Base-by-base conservation (phyloP, 2,797 vertebrate species). In the Heterohyrax brucei region DNA sequence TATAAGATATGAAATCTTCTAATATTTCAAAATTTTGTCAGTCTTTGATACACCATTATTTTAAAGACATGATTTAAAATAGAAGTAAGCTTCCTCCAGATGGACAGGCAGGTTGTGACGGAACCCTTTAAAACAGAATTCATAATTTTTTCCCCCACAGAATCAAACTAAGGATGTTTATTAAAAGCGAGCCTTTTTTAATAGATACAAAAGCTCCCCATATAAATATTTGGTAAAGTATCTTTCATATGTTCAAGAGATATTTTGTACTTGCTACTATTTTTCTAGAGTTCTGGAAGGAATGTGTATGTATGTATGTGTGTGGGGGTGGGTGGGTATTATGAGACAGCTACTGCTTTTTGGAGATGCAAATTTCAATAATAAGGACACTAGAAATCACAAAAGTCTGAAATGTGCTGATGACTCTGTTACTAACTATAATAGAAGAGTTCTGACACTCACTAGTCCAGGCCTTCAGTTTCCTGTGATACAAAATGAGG, bases 401-500 rank as follows among this genome's bases (percentile, higher is more conserved):
- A 79, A 73, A 96, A 77, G 2, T 39, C 19, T 89, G 0, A 62
- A 61, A 13, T 92, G 64, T 72, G 2, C 16, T 91, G 56, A 86
- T 70, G 62, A 1, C 16, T 78, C 64, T 79, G 44, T 75, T 14
- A 68, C 44, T 84, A 64, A 87, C 66, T 70, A 61, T 70, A 68
- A 89, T n/a, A 56, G 13, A 33, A 19, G 33, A 10, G 12, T 93
- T 92, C 18, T 80, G 53, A 44, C 19, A 48, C 9, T 77, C 24
- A 86, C 3, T 4, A 46, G 26, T 85, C 4, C 30, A 77, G 10
- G 13, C 53, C 0, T 68, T 87, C 21, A 62, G 21, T 89, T 89
- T 96, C 39, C 30, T 91, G 22, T 92, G 79, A 93, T 82, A 66
- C 30, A 16, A 91, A 97, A 91, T 85, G 44, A 59, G 30, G 85